phyloP scores from a whole-genome alignment of 2,113 vertebrate genomes.

The Aphelocoma coerulescens region DNA sequence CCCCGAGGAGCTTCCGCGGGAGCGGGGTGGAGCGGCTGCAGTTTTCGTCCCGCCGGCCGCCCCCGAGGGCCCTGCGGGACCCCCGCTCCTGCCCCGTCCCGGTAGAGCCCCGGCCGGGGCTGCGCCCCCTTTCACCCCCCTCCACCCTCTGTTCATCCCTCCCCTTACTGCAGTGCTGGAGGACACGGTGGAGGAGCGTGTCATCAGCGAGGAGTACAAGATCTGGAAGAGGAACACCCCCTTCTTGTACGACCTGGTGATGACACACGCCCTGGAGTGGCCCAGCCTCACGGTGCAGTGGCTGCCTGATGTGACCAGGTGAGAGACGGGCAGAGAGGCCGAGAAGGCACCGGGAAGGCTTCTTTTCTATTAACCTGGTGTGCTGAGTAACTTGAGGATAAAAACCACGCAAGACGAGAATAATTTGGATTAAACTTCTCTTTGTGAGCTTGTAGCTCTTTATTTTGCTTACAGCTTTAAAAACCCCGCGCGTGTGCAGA shows the following conservation, averaged over 20 bases:
- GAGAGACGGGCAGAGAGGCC: background rate
- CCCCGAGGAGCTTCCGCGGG: background rate
- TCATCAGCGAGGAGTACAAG: conserved; percentile 93
- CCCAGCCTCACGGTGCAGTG: conserved; percentile 93
- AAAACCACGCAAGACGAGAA: fast-evolving
- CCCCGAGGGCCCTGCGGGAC: background rate
- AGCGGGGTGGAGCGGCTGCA: background rate
- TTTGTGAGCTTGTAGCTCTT: background rate
- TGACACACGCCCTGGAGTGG: conserved; percentile 93
- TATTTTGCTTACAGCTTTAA: background rate
- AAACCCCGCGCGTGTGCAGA: background rate
- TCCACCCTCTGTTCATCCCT: background rate
- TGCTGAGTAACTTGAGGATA: background rate
- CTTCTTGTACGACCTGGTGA: conserved; percentile 89
- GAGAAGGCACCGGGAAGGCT: background rate
- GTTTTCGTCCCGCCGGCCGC: background rate
- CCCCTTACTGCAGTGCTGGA: conserved; percentile 78
- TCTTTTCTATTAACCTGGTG: fast-evolving
- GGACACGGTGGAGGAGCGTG: conserved; percentile 89
- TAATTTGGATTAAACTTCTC: background rate
- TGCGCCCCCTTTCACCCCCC: fast-evolving
- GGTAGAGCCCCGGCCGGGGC: fast-evolving
- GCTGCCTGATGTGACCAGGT: conserved; percentile 91
- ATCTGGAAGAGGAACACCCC: conserved; percentile 96
- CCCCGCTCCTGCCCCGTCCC: too few relatives aligned